Evolutionary conservation across 92 coral and sea anemone genomes (phyloP).

Genomic region (Ricordea florida): DNA sequence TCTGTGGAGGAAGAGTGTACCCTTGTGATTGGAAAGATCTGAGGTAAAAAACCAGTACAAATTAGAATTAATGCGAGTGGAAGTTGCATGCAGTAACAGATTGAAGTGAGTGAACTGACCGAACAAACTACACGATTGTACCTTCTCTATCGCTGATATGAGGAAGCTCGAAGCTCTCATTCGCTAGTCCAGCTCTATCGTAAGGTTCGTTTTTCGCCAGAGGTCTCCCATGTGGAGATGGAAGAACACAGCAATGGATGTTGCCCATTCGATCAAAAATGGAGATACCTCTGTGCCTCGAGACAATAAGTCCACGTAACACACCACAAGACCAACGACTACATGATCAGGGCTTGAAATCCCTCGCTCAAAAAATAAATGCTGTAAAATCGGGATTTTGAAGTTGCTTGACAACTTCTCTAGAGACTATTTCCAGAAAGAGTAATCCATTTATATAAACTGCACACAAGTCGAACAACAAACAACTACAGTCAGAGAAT

Average conservation of each 20-base stretch:
- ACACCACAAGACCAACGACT: conserved; percentile 18
- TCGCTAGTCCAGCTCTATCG: conserved; percentile 65
- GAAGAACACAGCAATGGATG: conserved; percentile 94
- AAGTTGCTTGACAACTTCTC: background rate
- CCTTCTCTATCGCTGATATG: conserved; percentile 99
- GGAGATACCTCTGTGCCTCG: conserved; percentile 2
- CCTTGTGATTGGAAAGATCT: conserved; percentile 98
- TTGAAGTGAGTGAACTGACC: background rate
- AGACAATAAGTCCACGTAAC: conserved; percentile 8
- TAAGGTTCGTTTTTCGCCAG: conserved; percentile 80
- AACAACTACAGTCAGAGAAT: conserved; percentile 42
- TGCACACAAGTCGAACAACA: no score
- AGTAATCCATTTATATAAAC: no score
- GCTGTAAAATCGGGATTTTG: background rate
- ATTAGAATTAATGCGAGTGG: no score
- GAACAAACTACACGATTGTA: conserved; percentile 25
- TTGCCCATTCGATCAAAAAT: conserved; percentile 75
- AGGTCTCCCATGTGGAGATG: conserved; percentile 84
- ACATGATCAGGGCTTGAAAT: background rate
- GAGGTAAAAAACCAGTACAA: conserved; percentile 18
- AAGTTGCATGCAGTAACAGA: no score
- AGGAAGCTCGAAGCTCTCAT: conserved; percentile 87
- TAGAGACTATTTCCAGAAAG: conserved; percentile 48
- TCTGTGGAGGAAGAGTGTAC: conserved; percentile 87
- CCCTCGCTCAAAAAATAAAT: background rate